Base-by-base conservation (phyloP, 2,797 vertebrate genomes). In the Chelonia mydas region DNA sequence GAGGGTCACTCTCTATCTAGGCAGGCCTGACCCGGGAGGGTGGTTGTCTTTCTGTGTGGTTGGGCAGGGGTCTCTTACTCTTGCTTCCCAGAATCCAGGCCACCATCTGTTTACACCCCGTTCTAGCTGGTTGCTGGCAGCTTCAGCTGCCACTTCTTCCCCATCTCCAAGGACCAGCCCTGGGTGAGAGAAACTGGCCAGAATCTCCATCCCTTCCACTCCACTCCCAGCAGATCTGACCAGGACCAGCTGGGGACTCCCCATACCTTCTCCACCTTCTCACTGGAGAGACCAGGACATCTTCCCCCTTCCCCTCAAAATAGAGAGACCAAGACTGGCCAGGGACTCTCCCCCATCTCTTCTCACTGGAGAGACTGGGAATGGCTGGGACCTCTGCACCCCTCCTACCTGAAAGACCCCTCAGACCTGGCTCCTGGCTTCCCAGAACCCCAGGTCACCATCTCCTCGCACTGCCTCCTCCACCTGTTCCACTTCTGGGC, bases 1-100 rank as follows among this genome's bases (percentile, higher is more conserved):
- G 72, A 47, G 72, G 25, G 1, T 13, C 1, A 1, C 2, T 12
- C 27, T 55, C 5, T 23, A 57, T 61, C 37, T 0, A 28, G 19
- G 74, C 84, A 57, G 51, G 45, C 23, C 65, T 2, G 51, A 25
- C 21, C 23, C 86, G 4, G 1, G 7, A 25, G 21, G 6, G 51
- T 25, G 47, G 11, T 37, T 37, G 78, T 53, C 15, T 47, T 0
- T 2, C 37, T 28, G 5, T 6, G 53, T 6, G 76, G 33, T 80
- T 31, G 31, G 81, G 53, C 2, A 1, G 4, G 31, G 76, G 55
- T 57, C 33, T 31, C 45, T 12, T 77, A 27, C 51, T 6, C 50
- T 5, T 16, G 8, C 16, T 68, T 50, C 25, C 31, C 1, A 19
- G 17, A 25, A 16, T 6, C 0, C 68, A 72, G 68, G 21, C 68